These are phyloP conservation scores for Anser brachyrhynchus DNA, from an alignment of 2,113 vertebrate species.

Conservation along the genomic window DNA sequence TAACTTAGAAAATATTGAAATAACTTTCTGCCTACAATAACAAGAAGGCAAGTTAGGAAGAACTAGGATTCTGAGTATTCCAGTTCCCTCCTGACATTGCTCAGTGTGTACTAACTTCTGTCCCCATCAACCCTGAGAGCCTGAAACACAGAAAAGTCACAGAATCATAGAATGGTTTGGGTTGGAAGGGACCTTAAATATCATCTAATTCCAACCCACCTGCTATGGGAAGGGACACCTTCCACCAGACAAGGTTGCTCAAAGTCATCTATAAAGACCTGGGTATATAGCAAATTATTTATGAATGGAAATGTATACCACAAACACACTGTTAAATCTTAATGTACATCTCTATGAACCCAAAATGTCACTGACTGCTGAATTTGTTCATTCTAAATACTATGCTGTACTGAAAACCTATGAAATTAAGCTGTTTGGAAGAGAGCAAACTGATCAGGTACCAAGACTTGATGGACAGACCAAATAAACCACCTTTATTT, in stretches of 20 bases:
- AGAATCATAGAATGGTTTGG: too few species aligned
- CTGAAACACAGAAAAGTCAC: neutral
- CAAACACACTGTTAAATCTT: neutral
- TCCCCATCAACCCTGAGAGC: neutral
- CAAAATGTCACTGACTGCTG: neutral
- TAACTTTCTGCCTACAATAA: neutral
- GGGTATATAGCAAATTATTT: neutral
- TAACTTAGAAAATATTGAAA: conserved; percentile 32
- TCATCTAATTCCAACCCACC: too few species aligned
- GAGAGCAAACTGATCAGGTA: neutral
- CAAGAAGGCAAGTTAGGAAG: neutral
- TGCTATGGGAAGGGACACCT: too few species aligned
- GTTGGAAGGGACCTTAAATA: too few species aligned
- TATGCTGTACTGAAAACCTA: neutral
- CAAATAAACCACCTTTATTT: neutral
- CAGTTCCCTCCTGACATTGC: neutral
- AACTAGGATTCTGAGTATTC: neutral
- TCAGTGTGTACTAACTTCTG: neutral
- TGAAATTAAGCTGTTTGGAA: neutral
- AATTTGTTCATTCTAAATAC: neutral
- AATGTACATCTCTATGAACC: neutral
- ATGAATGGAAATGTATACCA: neutral
- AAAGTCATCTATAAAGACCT: neutral
- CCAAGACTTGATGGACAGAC: neutral
- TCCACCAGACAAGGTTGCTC: too few species aligned